These are phyloP conservation scores for Amiota mariae DNA, from an alignment of 2,888 invertebrate species.

Conservation along the genomic window DNA sequence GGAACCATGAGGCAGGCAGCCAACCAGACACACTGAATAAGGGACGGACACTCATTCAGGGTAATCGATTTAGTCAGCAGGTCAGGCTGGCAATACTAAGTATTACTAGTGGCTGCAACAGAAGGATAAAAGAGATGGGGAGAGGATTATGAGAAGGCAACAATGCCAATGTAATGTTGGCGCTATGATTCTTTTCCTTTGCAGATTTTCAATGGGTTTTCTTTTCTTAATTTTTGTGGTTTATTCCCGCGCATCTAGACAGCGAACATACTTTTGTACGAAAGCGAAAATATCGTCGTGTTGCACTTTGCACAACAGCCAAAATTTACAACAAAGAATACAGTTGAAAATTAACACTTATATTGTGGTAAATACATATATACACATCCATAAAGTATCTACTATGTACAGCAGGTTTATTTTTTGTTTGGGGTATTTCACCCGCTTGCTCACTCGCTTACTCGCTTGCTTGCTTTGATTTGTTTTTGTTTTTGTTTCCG, in stretches of 20 bases:
- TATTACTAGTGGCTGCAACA: background rate
- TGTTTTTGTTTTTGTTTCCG: conserved; percentile 3
- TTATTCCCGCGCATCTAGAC: conserved; percentile 25
- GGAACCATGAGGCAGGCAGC: conserved; percentile 43
- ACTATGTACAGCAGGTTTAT: no score
- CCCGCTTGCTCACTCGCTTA: background rate
- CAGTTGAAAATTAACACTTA: conserved; percentile 22
- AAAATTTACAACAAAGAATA: conserved; percentile 3
- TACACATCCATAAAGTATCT: no score
- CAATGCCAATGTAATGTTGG: conserved; percentile 16
- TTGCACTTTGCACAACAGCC: conserved; percentile 27
- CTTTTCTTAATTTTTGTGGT: conserved; percentile 2
- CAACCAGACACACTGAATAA: background rate
- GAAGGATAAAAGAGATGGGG: background rate
- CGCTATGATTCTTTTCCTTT: conserved; percentile 19
- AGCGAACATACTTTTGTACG: background rate
- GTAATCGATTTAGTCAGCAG: conserved; percentile 28
- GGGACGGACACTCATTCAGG: conserved; percentile 9
- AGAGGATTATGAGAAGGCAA: background rate
- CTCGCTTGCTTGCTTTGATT: background rate
- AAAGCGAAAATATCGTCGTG: conserved; percentile 24
- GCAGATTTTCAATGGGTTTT: background rate
- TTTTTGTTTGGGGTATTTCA: background rate
- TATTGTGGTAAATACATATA: conserved; percentile 5
- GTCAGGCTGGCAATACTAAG: background rate